These are phyloP conservation scores for Nanorana parkeri DNA, from an alignment of 2,113 vertebrate species.

Conservation along the genomic window DNA sequence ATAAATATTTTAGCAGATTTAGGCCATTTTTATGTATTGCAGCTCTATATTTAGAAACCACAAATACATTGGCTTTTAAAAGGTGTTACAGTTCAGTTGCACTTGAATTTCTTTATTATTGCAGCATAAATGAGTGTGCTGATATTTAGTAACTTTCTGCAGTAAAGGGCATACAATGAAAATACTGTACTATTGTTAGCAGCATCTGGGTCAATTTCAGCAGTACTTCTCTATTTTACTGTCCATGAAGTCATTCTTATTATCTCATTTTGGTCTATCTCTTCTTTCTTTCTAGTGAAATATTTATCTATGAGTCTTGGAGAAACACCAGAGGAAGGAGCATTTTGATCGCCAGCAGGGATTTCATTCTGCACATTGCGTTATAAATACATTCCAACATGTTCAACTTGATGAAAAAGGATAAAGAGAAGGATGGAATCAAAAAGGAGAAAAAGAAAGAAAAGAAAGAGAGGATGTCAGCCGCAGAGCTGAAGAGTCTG, in stretches of 20 bases:
- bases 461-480: slow-evolving; percentile 95
- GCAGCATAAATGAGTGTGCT: no score
- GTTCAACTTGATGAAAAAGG: slow-evolving; percentile 93
- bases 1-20: no score
- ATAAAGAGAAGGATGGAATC: slow-evolving; percentile 83
- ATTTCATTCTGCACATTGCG: neutral
- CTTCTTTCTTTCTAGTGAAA: slow-evolving; percentile 32
- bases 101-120: no score
- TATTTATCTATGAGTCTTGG: slow-evolving; percentile 43
- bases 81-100: no score
- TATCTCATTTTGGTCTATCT: neutral
- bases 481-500: slow-evolving; percentile 88
- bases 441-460: slow-evolving; percentile 92
- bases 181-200: slow-evolving; percentile 12
- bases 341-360: neutral
- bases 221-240: neutral
- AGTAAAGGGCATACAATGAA: neutral
- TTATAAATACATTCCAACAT: slow-evolving; percentile 62
- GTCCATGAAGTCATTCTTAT: slow-evolving; percentile 38
- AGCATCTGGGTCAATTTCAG: neutral
- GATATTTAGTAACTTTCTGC: no score
- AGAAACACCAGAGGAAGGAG: slow-evolving; percentile 11
- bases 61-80: no score
- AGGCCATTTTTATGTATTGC: no score
- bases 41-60: no score